Percentiles rank a stretch among this genome's conserved stretches.
phyloP scores from a whole-genome alignment of 2,888 invertebrate species.

The Andrena praecox region DNA sequence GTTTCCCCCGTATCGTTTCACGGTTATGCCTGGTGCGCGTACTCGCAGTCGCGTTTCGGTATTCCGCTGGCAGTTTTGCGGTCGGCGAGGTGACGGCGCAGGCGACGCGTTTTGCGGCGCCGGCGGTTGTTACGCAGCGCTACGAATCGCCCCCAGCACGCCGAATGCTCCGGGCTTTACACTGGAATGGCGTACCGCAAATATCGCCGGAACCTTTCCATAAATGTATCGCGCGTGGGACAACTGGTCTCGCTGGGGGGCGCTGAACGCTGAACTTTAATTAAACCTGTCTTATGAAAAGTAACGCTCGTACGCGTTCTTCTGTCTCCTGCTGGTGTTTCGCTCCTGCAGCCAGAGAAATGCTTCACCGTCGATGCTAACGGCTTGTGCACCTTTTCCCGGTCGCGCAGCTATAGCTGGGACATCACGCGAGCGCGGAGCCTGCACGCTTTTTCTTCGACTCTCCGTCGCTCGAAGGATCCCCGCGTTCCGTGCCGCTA shows the following conservation, averaged over 20 bases:
- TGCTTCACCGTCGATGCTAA: neutral
- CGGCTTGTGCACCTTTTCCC: neutral
- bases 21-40: slow-evolving; percentile 31
- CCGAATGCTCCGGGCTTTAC: slow-evolving; percentile 61
- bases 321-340: too few species aligned
- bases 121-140: slow-evolving; percentile 70
- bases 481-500: slow-evolving; percentile 36
- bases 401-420: too few species aligned
- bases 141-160: slow-evolving; percentile 62
- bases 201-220: slow-evolving; percentile 69
- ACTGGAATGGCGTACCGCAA: slow-evolving; percentile 64
- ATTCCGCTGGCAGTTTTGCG: slow-evolving; percentile 73
- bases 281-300: slow-evolving; percentile 26
- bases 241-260: neutral
- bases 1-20: slow-evolving; percentile 42
- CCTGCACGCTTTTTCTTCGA: neutral
- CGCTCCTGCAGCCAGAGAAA: neutral
- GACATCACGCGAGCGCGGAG: slow-evolving; percentile 25
- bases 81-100: slow-evolving; percentile 71
- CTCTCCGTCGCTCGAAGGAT: slow-evolving; percentile 2
- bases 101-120: slow-evolving; percentile 74
- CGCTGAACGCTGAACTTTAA: slow-evolving; percentile 13
- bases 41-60: slow-evolving; percentile 57
- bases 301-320: too few species aligned
- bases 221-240: slow-evolving; percentile 52